Conservation (phyloP, 1,140 invertebrate species). For the Homarus americanus region DNA sequence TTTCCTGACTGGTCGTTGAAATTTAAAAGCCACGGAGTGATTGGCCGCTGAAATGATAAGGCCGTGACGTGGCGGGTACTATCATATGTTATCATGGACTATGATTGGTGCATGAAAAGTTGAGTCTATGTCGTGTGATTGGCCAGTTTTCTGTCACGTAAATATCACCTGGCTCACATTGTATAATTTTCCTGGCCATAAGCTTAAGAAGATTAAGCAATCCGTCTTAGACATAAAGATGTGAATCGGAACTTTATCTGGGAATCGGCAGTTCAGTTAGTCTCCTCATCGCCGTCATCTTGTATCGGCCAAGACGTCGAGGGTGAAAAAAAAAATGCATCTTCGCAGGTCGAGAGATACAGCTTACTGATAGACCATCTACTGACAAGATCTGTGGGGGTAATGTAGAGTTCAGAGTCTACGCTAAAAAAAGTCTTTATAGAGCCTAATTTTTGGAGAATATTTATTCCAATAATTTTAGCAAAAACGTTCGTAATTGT, state of each 20-base stretch:
- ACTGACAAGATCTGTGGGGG: background rate
- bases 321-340: background rate
- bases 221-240: conserved; percentile 26
- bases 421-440: background rate
- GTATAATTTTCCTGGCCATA: conserved; percentile 44
- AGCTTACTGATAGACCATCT: background rate
- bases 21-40: conserved; percentile 40
- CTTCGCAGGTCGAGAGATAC: too few species aligned
- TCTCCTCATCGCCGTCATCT: background rate
- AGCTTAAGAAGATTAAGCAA: conserved; percentile 52
- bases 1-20: conserved; percentile 28
- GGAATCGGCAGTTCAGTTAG: background rate
- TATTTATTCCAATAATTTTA: background rate
- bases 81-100: background rate
- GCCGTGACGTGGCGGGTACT: conserved; percentile 13
- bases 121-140: background rate
- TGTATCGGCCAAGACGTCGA: background rate
- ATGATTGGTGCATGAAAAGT: conserved; percentile 2
- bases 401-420: background rate
- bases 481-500: too few species aligned
- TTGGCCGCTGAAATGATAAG: conserved; percentile 13
- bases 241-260: background rate
- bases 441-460: background rate
- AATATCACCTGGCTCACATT: conserved; percentile 18
- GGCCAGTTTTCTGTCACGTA: conserved; percentile 23